Evolutionary conservation across 1,140 invertebrate genomes (phyloP).

Genomic region (Laupala kohalensis): DNA sequence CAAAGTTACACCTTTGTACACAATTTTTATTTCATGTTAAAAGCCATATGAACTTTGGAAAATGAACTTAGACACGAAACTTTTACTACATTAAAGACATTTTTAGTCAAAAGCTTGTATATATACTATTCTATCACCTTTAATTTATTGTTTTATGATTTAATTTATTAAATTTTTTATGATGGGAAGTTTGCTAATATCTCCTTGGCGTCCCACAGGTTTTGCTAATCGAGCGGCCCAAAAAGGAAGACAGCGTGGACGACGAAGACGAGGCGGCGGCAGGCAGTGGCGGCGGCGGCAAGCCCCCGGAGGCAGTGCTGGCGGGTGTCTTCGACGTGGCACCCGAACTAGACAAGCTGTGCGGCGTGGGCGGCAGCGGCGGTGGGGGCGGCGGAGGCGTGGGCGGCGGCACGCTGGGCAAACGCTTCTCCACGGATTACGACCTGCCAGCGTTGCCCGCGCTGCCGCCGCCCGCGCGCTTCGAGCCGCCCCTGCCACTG

Average conservation of each 20-base stretch:
- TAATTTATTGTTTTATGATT: too few relatives aligned
- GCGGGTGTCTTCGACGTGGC: conserved; percentile 54
- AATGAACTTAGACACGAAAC: too few relatives aligned
- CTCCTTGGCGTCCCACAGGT: conserved; percentile 30
- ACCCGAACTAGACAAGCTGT: conserved; percentile 54
- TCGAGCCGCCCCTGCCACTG: conserved; percentile 48
- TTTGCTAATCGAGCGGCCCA: conserved; percentile 70
- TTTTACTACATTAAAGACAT: too few relatives aligned
- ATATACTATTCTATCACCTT: too few relatives aligned
- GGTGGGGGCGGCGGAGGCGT: neutral
- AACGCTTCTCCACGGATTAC: conserved; percentile 51
- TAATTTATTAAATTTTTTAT: too few relatives aligned
- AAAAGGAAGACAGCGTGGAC: conserved; percentile 47
- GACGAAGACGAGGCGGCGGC: conserved; percentile 43
- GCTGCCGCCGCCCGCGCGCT: conserved; percentile 29
- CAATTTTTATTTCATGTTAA: too few relatives aligned
- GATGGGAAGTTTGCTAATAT: too few relatives aligned
- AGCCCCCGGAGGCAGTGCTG: conserved; percentile 49
- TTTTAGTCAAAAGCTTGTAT: too few relatives aligned
- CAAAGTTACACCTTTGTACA: too few relatives aligned
- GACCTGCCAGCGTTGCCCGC: conserved; percentile 49
- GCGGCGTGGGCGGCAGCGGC: conserved; percentile 39
- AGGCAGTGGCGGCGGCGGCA: conserved; percentile 40
- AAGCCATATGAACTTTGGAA: too few relatives aligned
- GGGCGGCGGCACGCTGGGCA: conserved; percentile 27